Percentiles rank a stretch among this genome's conserved stretches.
phyloP scores from a whole-genome alignment of 2,113 vertebrate genomes.

The Chloroceryle aenea region DNA sequence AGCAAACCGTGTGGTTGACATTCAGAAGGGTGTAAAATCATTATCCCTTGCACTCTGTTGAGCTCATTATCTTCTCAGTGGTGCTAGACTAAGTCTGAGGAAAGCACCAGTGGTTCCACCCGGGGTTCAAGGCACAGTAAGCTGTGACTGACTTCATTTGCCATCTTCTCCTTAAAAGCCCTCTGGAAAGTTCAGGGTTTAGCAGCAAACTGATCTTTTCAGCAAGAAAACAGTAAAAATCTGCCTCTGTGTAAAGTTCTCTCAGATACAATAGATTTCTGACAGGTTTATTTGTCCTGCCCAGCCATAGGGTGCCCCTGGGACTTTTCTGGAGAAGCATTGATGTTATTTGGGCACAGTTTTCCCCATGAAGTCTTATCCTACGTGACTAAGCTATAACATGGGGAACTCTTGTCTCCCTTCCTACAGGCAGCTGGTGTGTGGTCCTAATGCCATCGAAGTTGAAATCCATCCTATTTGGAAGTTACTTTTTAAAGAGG shows the following conservation, averaged over 20 bases:
- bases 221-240: neutral
- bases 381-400: neutral
- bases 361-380: neutral
- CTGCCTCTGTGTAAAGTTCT: neutral
- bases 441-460: slow-evolving; percentile 75
- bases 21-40: neutral
- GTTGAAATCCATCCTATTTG: slow-evolving; percentile 75
- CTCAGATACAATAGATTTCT: neutral
- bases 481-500: slow-evolving; percentile 79
- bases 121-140: neutral
- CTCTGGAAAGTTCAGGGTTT: neutral
- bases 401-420: neutral
- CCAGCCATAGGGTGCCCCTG: neutral
- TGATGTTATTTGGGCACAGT: neutral
- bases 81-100: neutral
- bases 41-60: neutral
- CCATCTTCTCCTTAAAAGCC: neutral
- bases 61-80: neutral
- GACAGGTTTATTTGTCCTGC: neutral
- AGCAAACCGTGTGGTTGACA: neutral
- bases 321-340: neutral
- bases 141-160: neutral
- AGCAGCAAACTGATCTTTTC: neutral
- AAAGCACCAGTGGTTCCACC: rapidly evolving
- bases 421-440: slow-evolving; percentile 69